Evolutionary conservation across 1,140 invertebrate genomes (phyloP).

Genomic region (Tetranychus urticae): DNA sequence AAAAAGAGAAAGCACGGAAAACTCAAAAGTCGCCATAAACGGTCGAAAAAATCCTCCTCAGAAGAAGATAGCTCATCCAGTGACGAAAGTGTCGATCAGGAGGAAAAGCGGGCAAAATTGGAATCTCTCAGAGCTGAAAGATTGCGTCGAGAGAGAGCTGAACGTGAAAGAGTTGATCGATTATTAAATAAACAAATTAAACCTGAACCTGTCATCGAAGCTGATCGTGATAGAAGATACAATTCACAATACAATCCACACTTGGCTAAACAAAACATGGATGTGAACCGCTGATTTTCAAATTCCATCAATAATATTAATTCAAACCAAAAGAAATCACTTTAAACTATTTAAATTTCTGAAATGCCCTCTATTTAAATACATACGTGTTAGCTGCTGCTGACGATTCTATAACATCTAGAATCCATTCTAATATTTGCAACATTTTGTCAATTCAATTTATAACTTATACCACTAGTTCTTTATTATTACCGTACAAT

Average conservation of each 20-base stretch:
- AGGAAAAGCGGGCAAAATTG: constrained; percentile 26
- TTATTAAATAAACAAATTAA: constrained; percentile 35
- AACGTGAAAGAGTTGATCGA: constrained; percentile 39
- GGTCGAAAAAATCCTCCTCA: not conserved
- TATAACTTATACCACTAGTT: too few relatives aligned
- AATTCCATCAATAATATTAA: too few relatives aligned
- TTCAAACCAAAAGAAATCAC: too few relatives aligned
- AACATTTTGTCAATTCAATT: not conserved
- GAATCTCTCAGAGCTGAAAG: constrained; percentile 50
- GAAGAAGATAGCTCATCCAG: constrained; percentile 1
- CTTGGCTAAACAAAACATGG: constrained; percentile 22
- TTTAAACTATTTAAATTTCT: too few relatives aligned
- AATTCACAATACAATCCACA: constrained; percentile 82
- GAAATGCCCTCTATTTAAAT: too few relatives aligned
- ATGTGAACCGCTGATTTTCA: too few relatives aligned
- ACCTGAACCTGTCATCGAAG: constrained; percentile 21
- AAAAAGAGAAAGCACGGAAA: constrained; percentile 19
- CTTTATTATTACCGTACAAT: too few relatives aligned
- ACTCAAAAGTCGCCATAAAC: constrained; percentile 18
- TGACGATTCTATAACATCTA: too few relatives aligned
- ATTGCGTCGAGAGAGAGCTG: constrained; percentile 46
- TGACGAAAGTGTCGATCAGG: constrained; percentile 2
- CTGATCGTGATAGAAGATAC: constrained; percentile 39
- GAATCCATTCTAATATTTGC: too few relatives aligned
- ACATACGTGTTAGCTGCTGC: too few relatives aligned